A percentile compares a stretch with the other conserved stretches of the same genome.
Conservation (phyloP, 2,113 vertebrate genomes). For the Xerus inauris region DNA sequence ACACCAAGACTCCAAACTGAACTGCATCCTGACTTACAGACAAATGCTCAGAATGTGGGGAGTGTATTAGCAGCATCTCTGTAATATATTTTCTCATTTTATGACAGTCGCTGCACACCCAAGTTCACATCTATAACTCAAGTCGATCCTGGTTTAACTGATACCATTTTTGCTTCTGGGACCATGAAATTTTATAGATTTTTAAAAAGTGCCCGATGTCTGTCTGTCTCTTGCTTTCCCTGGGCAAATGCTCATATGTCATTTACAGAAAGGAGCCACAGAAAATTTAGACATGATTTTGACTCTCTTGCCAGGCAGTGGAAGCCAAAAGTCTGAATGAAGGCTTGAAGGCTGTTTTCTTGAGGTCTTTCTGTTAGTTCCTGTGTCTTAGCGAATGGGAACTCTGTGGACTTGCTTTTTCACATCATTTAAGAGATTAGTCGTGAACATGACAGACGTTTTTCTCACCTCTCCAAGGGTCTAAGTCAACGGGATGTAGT, state of each 20-base stretch:
- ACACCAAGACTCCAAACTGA: constrained; percentile 50
- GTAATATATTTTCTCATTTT: background rate
- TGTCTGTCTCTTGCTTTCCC: background rate
- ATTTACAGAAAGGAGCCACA: background rate
- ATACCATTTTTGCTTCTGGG: constrained; percentile 6
- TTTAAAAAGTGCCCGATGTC: constrained; percentile 74
- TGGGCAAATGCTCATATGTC: background rate
- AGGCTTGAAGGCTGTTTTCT: background rate
- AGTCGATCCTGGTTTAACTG: background rate
- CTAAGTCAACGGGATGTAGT: background rate
- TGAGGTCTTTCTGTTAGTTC: background rate
- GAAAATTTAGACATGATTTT: background rate
- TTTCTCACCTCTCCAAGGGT: background rate
- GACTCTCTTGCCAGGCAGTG: background rate
- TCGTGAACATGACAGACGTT: background rate
- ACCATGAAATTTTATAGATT: constrained; percentile 64
- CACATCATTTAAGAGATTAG: background rate
- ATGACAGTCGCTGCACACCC: background rate
- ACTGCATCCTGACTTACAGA: constrained; percentile 46
- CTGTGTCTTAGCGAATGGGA: background rate
- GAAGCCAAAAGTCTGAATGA: background rate
- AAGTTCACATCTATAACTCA: background rate
- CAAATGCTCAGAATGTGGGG: background rate
- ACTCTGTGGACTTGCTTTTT: background rate
- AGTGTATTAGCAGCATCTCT: background rate